Evolutionary conservation across 2,113 vertebrate species (phyloP), one percentile per base, ranked within the genome.

Genomic region (Pelusios castaneus): DNA sequence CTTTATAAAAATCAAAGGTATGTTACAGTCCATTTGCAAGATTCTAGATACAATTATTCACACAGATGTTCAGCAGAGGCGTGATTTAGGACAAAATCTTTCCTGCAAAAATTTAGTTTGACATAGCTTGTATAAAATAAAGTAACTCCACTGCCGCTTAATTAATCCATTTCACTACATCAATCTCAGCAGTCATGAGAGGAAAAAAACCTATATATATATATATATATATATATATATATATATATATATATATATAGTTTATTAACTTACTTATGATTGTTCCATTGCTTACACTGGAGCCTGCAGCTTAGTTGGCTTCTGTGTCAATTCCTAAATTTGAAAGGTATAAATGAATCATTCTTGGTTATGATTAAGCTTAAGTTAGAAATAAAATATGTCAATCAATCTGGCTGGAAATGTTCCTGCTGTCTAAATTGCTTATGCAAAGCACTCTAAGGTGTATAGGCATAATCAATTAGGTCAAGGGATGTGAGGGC

Each of bases 311-410:
- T 92, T 56, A 70, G 84, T 95, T 97, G 95, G 78, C 89, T 93
- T 92, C 91, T 29, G 27, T 92, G 90, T 95, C 92, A 89, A 41
- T 51, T 95, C 88, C 90, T 81, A 84, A 97, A 96, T 95, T 90
- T 95, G 89, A 96, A 95, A 97, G 93, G 95, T 92, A 95, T 89
- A 97, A 97, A 96, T 96, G 96, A 96, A 97, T 96, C 96, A 97
- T 97, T 90, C 94, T 96, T 86, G 84, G 93, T 84, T 89, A 93
- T 90, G 98, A 98, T 98, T 97, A 98, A 97, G 96, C 97, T 97
- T 97, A 98, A 97, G 90, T 98, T 98, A 97, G 97, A 98, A 97
- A 97, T 98, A 97, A 97, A 98, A 98, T 97, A 97, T 96, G 98
- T 98, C 98, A 98, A 96, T 98, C 98, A 98, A 97, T 97, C 91